Evolutionary conservation across 2,888 invertebrate genomes (phyloP), one percentile per base, ranked within the genome.

Genomic region (Schrankia costaestrigalis): DNA sequence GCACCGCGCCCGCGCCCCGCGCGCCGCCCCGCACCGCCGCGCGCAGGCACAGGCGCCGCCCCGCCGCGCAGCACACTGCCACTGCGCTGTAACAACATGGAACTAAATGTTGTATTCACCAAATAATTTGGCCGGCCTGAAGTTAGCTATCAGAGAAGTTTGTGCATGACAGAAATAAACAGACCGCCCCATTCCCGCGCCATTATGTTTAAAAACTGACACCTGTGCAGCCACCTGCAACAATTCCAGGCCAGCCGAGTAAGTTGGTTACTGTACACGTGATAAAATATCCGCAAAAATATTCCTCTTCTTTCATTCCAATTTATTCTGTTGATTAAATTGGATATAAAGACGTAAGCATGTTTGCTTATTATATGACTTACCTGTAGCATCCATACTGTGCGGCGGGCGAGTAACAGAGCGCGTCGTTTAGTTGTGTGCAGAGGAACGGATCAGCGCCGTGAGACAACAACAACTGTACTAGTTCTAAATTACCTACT

Each of bases 371-470:
- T 11, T 1, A 9, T 12, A 3, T 11, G 2, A 12, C 26, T 43
- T 10, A 91, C 91, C 91, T 92, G 64, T 94, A 96, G 64, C 95
- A 95, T 1, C 96, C 96, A 36, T 95, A 90, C 64, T 96, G 96
- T 0, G 95, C 94, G 0, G 95, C 93, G 0, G 94, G 94, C 0
- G 95, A 95, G 64, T 96, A 96, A 57, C 95, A 95, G 35, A 96
- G 89, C 0, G 94, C 92, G 63, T 96, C 96, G 60, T 94, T 94
- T 40, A 94, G 91, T 57, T 94, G 91, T 0, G 96, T 96, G 0
- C 95, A 94, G 2, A 95, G 89, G 78, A 96, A 97, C 0, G 96
- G 95, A 66, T 96, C 94, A 0, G 96, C 96, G 0, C 96, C 96
- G 57, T 95, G 94, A 0, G 94, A 92, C 26, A 97, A 76, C 15